Evolutionary conservation across 2,797 vertebrate species (phyloP).

Genomic region (Melopsittacus undulatus): DNA sequence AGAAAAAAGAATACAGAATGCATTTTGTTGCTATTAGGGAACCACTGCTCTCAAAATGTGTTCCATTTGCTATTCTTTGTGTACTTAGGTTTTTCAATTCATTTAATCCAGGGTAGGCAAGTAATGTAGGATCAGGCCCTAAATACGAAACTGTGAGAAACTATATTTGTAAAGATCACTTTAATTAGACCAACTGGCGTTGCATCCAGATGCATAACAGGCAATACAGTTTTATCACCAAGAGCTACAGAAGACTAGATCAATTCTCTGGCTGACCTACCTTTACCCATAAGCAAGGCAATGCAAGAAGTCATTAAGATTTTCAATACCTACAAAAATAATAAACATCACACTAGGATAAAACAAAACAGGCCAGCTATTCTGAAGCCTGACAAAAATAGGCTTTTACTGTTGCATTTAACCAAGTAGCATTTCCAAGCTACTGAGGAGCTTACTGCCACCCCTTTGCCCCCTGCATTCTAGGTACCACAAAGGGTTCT

Average conservation of each 20-base stretch:
- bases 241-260: background rate
- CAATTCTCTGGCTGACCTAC: background rate
- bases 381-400: background rate
- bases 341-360: background rate
- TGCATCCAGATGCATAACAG: background rate
- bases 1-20: background rate
- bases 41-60: background rate
- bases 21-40: background rate
- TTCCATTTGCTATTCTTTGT: background rate
- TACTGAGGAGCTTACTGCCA: background rate
- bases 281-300: background rate
- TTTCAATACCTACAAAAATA: background rate
- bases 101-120: background rate
- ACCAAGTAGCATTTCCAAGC: background rate
- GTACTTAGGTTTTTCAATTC: background rate
- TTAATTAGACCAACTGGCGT: background rate
- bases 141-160: background rate
- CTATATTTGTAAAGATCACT: background rate
- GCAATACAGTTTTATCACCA: background rate
- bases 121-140: background rate
- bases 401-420: background rate
- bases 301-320: background rate
- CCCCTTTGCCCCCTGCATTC: fast-evolving
- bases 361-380: background rate
- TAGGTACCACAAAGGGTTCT: fast-evolving